A percentile compares a stretch with the other conserved stretches of the same genome.
phyloP scores from a whole-genome alignment of 2,113 vertebrate species.

The Xiphophorus hellerii region DNA sequence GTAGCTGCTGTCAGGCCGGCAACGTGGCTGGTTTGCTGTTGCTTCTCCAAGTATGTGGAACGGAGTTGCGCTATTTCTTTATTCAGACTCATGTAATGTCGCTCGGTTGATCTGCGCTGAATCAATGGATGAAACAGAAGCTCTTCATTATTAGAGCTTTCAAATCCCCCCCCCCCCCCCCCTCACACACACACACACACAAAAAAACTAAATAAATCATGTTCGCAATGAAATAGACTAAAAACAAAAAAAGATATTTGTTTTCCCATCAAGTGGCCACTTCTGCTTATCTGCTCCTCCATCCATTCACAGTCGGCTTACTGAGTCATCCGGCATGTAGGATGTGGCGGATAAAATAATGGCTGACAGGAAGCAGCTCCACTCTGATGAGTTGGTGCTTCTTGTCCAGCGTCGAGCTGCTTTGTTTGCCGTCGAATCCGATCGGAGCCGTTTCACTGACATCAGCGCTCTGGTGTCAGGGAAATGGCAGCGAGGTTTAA shows the following conservation, averaged over 20 bases:
- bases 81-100: neutral
- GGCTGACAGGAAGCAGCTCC: constrained; percentile 55
- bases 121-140: neutral
- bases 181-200: no score
- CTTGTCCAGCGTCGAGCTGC: constrained; percentile 20
- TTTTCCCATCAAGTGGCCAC: neutral
- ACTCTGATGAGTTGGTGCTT: neutral
- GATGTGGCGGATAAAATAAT: constrained; percentile 26
- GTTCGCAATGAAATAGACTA: neutral
- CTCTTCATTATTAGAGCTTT: constrained; percentile 1
- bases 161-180: neutral
- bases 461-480: constrained; percentile 12
- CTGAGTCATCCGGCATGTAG: constrained; percentile 60
- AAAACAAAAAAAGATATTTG: neutral
- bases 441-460: constrained; percentile 11
- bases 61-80: neutral
- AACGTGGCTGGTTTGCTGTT: constrained; percentile 54
- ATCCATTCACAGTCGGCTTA: constrained; percentile 16
- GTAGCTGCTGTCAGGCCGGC: constrained; percentile 39
- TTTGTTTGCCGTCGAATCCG: constrained; percentile 6
- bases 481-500: constrained; percentile 23
- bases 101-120: neutral
- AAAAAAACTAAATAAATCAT: constrained; percentile 9
- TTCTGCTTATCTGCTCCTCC: constrained; percentile 12
- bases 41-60: constrained; percentile 28